phyloP scores from a whole-genome alignment of 2,888 invertebrate species.

The Cylindroiulus punctatus region DNA sequence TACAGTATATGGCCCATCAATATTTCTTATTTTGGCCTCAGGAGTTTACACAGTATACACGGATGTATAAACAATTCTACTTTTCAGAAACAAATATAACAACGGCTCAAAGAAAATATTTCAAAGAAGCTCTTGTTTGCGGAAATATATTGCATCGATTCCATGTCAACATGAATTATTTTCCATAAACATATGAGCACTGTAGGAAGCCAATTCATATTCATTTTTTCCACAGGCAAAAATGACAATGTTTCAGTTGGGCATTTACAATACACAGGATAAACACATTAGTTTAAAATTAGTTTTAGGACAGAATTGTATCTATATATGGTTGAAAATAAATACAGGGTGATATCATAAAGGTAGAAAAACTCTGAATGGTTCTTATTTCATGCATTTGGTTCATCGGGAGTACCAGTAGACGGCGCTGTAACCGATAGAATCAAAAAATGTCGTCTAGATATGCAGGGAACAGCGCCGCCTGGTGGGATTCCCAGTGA shows the following conservation, averaged over 20 bases:
- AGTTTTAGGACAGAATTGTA: no score
- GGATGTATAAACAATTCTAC: background rate
- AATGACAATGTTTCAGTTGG: background rate
- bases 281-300: no score
- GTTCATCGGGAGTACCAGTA: no score
- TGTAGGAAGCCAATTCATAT: background rate
- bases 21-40: background rate
- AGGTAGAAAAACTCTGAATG: no score
- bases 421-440: no score
- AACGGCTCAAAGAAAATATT: background rate
- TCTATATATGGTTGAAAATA: no score
- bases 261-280: no score
- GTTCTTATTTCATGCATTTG: no score
- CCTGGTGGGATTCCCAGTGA: no score
- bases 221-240: background rate
- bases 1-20: slow-evolving; percentile 2
- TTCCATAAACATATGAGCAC: background rate
- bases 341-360: no score
- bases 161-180: background rate
- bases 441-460: no score
- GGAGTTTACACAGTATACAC: background rate
- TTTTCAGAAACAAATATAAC: background rate
- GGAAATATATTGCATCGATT: background rate
- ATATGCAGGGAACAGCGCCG: no score
- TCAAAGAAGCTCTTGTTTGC: background rate